Evolutionary conservation across 2,113 vertebrate genomes (phyloP).

Genomic region (Xenus cinereus): DNA sequence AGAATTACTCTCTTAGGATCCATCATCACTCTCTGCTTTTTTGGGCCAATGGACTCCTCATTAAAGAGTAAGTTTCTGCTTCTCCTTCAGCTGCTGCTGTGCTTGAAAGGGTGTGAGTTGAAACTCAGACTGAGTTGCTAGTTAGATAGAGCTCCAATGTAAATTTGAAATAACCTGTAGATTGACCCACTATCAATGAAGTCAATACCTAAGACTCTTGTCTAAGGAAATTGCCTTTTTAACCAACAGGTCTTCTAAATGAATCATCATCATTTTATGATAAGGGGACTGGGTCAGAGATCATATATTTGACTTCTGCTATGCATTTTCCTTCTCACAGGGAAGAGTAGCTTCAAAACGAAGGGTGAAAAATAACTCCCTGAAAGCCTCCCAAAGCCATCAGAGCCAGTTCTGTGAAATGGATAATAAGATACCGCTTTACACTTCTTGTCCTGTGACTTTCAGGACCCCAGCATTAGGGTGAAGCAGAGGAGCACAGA

Average conservation of each 20-base stretch:
- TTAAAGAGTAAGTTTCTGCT: neutral
- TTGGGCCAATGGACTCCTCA: neutral
- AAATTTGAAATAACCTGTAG: neutral
- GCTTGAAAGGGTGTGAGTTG: neutral
- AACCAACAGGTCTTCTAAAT: neutral
- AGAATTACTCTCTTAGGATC: neutral
- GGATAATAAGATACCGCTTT: neutral
- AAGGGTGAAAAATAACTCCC: neutral
- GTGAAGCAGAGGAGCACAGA: neutral
- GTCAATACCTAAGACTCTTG: neutral
- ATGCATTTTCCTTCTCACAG: neutral
- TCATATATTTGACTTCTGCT: neutral
- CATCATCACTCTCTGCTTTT: neutral
- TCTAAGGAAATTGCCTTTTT: neutral
- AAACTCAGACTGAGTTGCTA: neutral
- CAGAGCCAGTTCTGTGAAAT: neutral
- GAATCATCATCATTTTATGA: neutral
- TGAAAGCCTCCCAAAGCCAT: neutral
- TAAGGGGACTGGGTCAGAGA: neutral
- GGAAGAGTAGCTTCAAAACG: neutral
- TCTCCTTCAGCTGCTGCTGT: neutral
- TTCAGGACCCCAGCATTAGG: neutral
- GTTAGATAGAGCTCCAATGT: neutral
- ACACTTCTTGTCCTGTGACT: neutral
- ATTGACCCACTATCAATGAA: neutral